Evolutionary conservation across 2,888 invertebrate genomes (phyloP).

Genomic region (Leucophora obtusa): DNA sequence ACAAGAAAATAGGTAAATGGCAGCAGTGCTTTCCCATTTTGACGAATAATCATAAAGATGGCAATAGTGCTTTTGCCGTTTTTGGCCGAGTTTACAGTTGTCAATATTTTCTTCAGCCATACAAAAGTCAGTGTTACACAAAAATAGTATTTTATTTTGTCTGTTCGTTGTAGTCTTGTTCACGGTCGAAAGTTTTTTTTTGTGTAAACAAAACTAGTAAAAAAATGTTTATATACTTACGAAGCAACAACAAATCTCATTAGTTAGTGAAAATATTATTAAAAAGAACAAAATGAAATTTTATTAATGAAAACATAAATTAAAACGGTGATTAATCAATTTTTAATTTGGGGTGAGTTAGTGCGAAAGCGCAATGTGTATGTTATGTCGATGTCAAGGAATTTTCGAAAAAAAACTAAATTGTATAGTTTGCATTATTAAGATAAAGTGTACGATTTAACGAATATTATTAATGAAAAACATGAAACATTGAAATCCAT

Average conservation of each 20-base stretch:
- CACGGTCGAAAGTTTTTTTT: slow-evolving; percentile 50
- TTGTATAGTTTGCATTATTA: background rate
- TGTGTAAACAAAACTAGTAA: slow-evolving; percentile 56
- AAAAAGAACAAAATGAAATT: slow-evolving; percentile 14
- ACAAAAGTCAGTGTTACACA: background rate
- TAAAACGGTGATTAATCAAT: slow-evolving; percentile 60
- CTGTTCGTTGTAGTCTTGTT: slow-evolving; percentile 38
- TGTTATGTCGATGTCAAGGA: slow-evolving; percentile 49
- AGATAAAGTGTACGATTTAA: background rate
- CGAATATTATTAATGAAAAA: background rate
- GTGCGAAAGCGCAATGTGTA: slow-evolving; percentile 27
- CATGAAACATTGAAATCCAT: too few relatives aligned
- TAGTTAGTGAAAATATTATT: slow-evolving; percentile 23
- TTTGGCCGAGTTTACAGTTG: too few relatives aligned
- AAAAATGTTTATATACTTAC: slow-evolving; percentile 46
- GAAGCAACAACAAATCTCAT: slow-evolving; percentile 5
- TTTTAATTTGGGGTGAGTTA: slow-evolving; percentile 46
- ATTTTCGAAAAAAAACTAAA: slow-evolving; percentile 22
- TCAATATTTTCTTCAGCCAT: background rate
- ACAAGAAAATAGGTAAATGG: too few relatives aligned
- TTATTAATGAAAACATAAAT: slow-evolving; percentile 13
- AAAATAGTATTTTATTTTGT: too few relatives aligned
- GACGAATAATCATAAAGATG: too few relatives aligned
- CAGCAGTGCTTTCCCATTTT: too few relatives aligned
- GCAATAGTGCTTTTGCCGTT: too few relatives aligned